A percentile compares a stretch with the other conserved stretches of the same genome.
Conservation (phyloP, 2,113 vertebrate genomes). For the Muntiacus reevesi region DNA sequence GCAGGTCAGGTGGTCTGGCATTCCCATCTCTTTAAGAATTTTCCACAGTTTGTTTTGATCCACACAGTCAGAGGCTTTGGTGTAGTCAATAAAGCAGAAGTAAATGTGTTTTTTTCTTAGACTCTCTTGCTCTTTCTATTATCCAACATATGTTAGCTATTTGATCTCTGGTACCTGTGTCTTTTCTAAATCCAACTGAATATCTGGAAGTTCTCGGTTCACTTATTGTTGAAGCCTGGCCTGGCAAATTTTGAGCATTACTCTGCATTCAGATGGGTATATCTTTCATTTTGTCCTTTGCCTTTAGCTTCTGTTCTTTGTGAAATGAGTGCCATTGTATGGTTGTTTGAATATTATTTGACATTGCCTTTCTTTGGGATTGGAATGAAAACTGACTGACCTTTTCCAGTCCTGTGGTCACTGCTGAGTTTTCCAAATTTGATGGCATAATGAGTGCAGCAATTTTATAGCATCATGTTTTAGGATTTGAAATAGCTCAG, state of each 20-base stretch:
- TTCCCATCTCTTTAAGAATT: not conserved
- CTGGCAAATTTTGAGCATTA: not conserved
- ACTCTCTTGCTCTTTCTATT: not conserved
- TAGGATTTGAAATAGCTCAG: not conserved
- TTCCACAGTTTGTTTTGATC: not conserved
- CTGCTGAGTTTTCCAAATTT: not conserved
- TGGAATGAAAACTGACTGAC: not conserved
- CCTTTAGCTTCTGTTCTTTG: not conserved
- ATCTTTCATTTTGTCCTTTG: not conserved
- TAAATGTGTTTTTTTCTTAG: fast-evolving
- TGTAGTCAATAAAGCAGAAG: not conserved
- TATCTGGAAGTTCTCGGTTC: not conserved
- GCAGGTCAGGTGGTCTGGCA: not conserved
- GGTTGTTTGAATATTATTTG: not conserved
- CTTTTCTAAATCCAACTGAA: not conserved
- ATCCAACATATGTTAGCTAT: not conserved
- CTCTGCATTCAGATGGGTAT: not conserved
- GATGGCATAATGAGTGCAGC: not conserved
- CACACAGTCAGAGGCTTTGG: not conserved
- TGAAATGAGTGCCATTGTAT: not conserved
- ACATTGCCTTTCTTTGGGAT: not conserved
- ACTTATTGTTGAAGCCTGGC: not conserved
- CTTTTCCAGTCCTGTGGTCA: not conserved
- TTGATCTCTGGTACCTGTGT: not conserved
- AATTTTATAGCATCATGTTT: not conserved